These are phyloP conservation scores for Sinocyclocheilus anshuiensis DNA, from an alignment of 2,113 vertebrate genomes.

Conservation along the genomic window DNA sequence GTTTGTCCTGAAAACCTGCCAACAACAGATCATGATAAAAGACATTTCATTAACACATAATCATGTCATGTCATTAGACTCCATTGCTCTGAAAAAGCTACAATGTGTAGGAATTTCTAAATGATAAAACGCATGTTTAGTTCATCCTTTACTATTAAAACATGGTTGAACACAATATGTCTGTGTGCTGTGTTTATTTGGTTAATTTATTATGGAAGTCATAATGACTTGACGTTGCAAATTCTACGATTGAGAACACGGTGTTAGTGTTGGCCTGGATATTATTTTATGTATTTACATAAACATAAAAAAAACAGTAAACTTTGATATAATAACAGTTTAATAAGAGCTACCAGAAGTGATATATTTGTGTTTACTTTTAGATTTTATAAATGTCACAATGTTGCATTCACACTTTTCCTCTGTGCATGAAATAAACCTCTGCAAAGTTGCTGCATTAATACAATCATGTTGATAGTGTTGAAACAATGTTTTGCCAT, in stretches of 20 bases:
- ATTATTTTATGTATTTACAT: not conserved
- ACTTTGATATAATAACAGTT: not conserved
- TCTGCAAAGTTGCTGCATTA: not conserved
- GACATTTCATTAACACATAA: not conserved
- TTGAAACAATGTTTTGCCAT: too few relatives aligned
- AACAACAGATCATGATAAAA: not conserved
- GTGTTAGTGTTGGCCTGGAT: too few relatives aligned
- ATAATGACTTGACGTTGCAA: not conserved
- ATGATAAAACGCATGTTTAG: not conserved
- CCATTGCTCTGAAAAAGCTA: not conserved
- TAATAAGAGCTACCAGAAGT: not conserved
- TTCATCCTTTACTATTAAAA: conserved; percentile 3
- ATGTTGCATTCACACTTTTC: not conserved
- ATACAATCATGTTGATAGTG: not conserved
- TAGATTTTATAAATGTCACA: not conserved
- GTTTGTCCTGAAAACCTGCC: not conserved
- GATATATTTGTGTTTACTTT: not conserved
- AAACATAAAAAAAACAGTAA: not conserved
- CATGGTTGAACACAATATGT: not conserved
- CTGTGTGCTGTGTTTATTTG: conserved; percentile 10
- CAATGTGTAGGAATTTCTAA: not conserved
- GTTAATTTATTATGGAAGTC: not conserved
- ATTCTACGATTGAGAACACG: not conserved
- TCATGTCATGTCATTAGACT: not conserved
- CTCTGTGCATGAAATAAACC: not conserved